Base-by-base conservation (phyloP, 23 tunicate genomes). In the Halocynthia roretzi region DNA sequence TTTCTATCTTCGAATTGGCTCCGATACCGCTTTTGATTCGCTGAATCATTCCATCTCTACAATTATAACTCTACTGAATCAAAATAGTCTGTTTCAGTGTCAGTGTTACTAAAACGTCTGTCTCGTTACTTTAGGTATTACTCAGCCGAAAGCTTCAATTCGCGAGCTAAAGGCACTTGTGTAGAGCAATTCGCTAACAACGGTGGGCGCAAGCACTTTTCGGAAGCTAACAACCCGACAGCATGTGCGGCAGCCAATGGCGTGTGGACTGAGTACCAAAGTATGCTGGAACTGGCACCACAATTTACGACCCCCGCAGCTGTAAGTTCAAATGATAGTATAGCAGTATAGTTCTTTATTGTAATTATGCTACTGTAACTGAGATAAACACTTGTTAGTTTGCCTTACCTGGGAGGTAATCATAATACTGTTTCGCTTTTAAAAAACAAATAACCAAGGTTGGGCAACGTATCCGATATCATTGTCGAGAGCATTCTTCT, bases 241-340 rank as follows among this genome's bases (percentile, higher is more conserved):
- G 78, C 76, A 8, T 93, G 98, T 56, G 76, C 71, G 18, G 80
- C 78, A 15, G 76, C 69, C 19, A 83, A 76, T 44, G 90, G 94
- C 0, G 80, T 76, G 56, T 93, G 98, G 98, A 80, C 76, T 10
- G 94, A 83, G 31, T 87, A 75, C 61, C 67, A 93, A 51, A 76
- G 76, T 76, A 72, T 44, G 61, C 87, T 92, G 61, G 98, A 92
- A 51, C 52, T 86, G 50, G 98, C 98, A 40, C 85, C 98, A 6
- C 51, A 77, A 51, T 68, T 56, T 62, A 82, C 80, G 8, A 80
- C 80, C 7, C 51, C 71, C 8, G 21, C 22, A 21, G 52, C 52
- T 44, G 87, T 83, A 67, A 75, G 78, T 49, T 65, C 12, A 58
- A n/a, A 58, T 14, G n/a, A 58, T 58, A 58, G 15, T 58, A 58